Base-by-base conservation (phyloP, 2,797 vertebrate species). In the Trichosurus vulpecula region DNA sequence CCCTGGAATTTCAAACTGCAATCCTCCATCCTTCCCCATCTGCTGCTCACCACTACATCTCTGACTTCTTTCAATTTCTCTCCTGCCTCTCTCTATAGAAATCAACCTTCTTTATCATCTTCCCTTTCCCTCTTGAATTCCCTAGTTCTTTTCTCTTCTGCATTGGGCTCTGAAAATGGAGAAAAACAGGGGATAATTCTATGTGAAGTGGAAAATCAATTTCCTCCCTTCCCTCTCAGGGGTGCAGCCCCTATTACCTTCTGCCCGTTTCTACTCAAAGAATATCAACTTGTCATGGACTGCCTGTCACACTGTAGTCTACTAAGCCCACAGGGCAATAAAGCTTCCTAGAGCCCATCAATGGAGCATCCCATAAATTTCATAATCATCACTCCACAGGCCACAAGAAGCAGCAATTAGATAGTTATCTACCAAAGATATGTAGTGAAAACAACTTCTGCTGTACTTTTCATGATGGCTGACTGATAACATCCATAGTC, bases 41-140 rank as follows among this genome's bases (percentile, higher is more conserved):
- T 51, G 74, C n/a, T 47, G 41, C 22, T 47, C 41, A 81, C 22
- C 25, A 8, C 41, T 87, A 51, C 19, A 58, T 93, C 29, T 90
- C 54, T 47, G 41, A 47, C 41, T 87, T 27, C 29, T 92, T 96
- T 93, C 47, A 27, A 47, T 52, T 89, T 96, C 53, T 93, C 0
- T 53, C 87, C n/a, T 29, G 9, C 66, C 94, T 91, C 9, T 6
- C 54, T 81, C 61, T 92, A 54, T 11, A 57, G 8, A 57, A 91
- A 94, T 92, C 41, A 94, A 52, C 41, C 87, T 16, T 41, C 22
- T 92, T 87, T 30, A 19, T 93, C 54, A 92, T 47, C 91, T 55
- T 35, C 52, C 19, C 51, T 54, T 54, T 27, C 2, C n/a, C 25
- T 11, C 0, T 53, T n/a, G 35, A 13, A 92, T 52, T 55, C 12